Percentiles rank a stretch among this genome's conserved stretches.
phyloP scores from a whole-genome alignment of 2,113 vertebrate species.

The Calidris pygmaea region DNA sequence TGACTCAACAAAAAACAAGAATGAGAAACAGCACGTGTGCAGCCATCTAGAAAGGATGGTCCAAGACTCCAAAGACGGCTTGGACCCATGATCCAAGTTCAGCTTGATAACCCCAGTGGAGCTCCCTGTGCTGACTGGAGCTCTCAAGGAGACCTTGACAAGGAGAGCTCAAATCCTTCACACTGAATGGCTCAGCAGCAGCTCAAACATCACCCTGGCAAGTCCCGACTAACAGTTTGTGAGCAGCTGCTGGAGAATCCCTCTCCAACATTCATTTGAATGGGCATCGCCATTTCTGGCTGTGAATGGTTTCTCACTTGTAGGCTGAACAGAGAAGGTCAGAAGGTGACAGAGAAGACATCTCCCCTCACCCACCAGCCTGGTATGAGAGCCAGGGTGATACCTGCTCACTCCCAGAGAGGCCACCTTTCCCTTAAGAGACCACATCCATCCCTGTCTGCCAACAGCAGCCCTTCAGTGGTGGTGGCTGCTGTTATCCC shows the following conservation, averaged over 20 bases:
- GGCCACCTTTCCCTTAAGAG: neutral
- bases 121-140: neutral
- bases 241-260: neutral
- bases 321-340: neutral
- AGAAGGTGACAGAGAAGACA: too few species aligned
- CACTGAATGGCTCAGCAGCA: neutral
- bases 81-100: neutral
- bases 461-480: neutral
- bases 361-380: neutral
- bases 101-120: neutral
- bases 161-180: neutral
- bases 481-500: neutral
- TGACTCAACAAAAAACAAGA: neutral
- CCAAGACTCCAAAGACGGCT: neutral
- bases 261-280: neutral
- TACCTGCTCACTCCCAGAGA: neutral
- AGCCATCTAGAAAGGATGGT: neutral
- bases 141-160: neutral
- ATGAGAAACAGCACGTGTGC: accelerated
- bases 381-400: neutral
- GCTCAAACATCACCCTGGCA: neutral
- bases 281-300: neutral
- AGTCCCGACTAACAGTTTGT: neutral
- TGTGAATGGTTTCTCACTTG: neutral
- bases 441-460: accelerated